A percentile compares a stretch with the other conserved stretches of the same genome.
Conservation (phyloP, 2,797 vertebrate species). For the Serranus cabrilla region DNA sequence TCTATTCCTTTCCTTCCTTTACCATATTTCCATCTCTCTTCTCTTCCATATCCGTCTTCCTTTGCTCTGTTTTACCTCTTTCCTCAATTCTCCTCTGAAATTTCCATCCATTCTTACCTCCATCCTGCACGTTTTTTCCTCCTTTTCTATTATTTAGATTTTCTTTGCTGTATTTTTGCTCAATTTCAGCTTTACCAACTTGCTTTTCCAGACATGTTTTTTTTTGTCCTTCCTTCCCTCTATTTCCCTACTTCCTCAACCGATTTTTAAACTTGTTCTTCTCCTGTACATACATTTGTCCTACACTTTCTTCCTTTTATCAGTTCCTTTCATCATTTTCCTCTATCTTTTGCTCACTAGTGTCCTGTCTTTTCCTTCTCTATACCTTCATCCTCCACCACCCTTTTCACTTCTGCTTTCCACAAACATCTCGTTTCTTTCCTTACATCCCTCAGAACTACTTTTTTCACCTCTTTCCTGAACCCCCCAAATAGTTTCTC, state of each 20-base stretch:
- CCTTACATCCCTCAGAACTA: background rate
- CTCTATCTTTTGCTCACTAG: background rate
- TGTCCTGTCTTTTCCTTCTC: background rate
- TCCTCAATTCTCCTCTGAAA: too few species aligned
- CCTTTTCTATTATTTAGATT: constrained; percentile 19
- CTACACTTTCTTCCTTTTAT: background rate
- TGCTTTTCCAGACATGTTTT: too few species aligned
- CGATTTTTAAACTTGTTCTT: background rate
- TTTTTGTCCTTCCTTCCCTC: background rate
- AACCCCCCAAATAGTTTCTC: background rate
- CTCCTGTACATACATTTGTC: background rate
- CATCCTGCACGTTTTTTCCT: constrained; percentile 8
- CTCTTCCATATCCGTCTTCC: background rate
- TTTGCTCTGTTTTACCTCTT: background rate
- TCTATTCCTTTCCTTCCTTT: background rate
- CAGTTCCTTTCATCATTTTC: too few species aligned
- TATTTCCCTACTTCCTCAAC: background rate
- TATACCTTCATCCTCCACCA: background rate
- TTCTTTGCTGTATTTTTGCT: background rate
- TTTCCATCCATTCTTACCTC: background rate
- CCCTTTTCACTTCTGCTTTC: background rate
- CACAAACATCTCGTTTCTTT: too few species aligned
- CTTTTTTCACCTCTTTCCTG: background rate
- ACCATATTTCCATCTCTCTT: background rate
- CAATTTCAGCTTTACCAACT: background rate